A percentile compares a stretch with the other conserved stretches of the same genome.
Evolutionary conservation across 2,797 vertebrate species (phyloP).

Genomic region (Hypotaenidia okinawae): DNA sequence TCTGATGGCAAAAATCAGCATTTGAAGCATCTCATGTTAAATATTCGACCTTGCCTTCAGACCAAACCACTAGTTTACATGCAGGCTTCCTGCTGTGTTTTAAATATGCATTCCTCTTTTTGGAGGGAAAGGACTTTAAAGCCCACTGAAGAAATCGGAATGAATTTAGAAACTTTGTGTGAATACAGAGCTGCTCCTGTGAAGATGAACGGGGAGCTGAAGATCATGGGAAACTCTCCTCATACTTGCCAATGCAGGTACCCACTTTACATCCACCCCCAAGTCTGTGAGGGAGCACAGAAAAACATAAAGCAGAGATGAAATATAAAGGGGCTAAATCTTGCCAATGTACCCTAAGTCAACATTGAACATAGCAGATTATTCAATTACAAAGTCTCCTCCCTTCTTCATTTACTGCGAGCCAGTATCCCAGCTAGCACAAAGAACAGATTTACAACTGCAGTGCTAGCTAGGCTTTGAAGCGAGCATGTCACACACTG

Average conservation of each 20-base stretch:
- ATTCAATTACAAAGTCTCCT: neutral
- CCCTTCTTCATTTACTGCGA: neutral
- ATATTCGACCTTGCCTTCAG: neutral
- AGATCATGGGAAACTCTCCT: neutral
- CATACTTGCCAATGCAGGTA: neutral
- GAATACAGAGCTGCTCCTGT: neutral
- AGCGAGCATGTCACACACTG: neutral
- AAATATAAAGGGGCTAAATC: neutral
- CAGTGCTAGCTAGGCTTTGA: neutral
- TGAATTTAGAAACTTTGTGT: neutral
- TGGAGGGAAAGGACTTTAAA: neutral
- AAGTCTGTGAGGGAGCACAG: neutral
- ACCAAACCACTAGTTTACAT: neutral
- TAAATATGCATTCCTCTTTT: neutral
- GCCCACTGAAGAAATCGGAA: neutral
- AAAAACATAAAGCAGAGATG: neutral
- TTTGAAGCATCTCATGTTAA: neutral
- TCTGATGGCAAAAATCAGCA: neutral
- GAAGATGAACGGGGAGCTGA: neutral
- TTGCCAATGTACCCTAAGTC: neutral
- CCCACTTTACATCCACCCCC: neutral
- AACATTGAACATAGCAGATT: neutral
- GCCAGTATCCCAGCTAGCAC: neutral
- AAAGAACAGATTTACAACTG: neutral
- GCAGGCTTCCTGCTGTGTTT: neutral